phyloP scores from a whole-genome alignment of 2,888 invertebrate species.

The Mesochorus sp. region DNA sequence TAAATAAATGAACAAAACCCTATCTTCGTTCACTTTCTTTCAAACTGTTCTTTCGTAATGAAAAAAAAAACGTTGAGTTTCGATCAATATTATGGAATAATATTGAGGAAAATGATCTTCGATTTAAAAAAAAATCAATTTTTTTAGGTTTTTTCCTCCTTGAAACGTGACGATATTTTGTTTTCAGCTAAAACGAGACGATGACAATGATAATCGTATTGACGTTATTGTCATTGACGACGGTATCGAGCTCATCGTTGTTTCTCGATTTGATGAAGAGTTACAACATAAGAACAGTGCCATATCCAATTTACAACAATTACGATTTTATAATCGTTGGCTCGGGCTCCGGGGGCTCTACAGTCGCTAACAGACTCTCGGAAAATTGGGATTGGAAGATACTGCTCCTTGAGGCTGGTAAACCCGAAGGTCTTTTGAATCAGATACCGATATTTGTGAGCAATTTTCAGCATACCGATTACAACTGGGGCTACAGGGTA shows the following conservation, averaged over 20 bases:
- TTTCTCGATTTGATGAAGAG: constrained; percentile 71
- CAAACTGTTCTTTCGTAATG: too few species aligned
- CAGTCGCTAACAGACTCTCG: constrained; percentile 87
- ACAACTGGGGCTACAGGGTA: constrained; percentile 89
- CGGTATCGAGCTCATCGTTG: background rate
- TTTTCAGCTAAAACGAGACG: background rate
- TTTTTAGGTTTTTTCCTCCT: too few species aligned
- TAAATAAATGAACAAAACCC: too few species aligned
- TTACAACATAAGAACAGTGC: constrained; percentile 66
- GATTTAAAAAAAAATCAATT: too few species aligned
- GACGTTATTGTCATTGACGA: constrained; percentile 33
- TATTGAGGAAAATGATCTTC: background rate
- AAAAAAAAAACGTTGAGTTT: too few species aligned
- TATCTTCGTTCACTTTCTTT: too few species aligned
- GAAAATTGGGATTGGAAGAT: constrained; percentile 86
- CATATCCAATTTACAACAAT: constrained; percentile 77
- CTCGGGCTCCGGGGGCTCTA: constrained; percentile 88
- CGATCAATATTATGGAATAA: background rate
- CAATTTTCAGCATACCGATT: constrained; percentile 85
- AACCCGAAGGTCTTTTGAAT: constrained; percentile 83
- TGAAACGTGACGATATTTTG: background rate
- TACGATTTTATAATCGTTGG: constrained; percentile 89
- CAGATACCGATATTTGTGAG: constrained; percentile 85
- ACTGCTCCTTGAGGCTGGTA: constrained; percentile 87
- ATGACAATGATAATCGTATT: constrained; percentile 20